phyloP scores from a whole-genome alignment of 2,797 vertebrate species.

The Hippocampus kuda region DNA sequence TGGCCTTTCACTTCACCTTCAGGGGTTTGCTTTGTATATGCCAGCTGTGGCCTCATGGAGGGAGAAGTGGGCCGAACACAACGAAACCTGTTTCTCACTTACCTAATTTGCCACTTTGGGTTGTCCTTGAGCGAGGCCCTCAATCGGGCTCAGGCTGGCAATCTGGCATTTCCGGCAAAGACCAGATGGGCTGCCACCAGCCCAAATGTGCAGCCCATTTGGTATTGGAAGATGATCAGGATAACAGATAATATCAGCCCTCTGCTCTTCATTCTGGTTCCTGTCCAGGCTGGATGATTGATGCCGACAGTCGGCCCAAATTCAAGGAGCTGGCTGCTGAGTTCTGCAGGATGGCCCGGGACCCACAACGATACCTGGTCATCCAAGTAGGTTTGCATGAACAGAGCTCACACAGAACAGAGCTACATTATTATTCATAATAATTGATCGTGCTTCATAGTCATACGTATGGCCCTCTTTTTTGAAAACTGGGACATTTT shows the following conservation, averaged over 20 bases:
- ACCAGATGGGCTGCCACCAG: neutral
- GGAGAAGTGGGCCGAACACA: slow-evolving; percentile 5
- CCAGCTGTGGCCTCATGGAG: slow-evolving; percentile 11
- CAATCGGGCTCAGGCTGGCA: neutral
- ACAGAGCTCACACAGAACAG: neutral
- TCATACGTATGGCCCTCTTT: too few species aligned
- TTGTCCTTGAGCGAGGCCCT: slow-evolving; percentile 24
- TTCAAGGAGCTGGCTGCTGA: slow-evolving; percentile 96
- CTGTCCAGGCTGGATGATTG: slow-evolving; percentile 93
- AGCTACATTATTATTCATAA: neutral
- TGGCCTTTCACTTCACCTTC: slow-evolving; percentile 27
- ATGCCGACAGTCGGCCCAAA: slow-evolving; percentile 93
- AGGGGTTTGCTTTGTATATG: slow-evolving; percentile 29
- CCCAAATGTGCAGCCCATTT: neutral
- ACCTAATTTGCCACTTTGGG: neutral
- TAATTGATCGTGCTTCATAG: neutral
- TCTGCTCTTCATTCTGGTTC: neutral
- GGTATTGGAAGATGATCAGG: neutral
- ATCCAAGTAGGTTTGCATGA: slow-evolving; percentile 75
- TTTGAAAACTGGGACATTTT: neutral
- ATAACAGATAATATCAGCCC: neutral
- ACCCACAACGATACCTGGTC: slow-evolving; percentile 93
- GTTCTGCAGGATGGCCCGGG: slow-evolving; percentile 96
- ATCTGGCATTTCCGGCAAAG: neutral
- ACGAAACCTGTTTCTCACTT: slow-evolving; percentile 1